Evolutionary conservation across 1,140 invertebrate genomes (phyloP), one percentile per base, ranked within the genome.

Genomic region (Nephila pilipes): DNA sequence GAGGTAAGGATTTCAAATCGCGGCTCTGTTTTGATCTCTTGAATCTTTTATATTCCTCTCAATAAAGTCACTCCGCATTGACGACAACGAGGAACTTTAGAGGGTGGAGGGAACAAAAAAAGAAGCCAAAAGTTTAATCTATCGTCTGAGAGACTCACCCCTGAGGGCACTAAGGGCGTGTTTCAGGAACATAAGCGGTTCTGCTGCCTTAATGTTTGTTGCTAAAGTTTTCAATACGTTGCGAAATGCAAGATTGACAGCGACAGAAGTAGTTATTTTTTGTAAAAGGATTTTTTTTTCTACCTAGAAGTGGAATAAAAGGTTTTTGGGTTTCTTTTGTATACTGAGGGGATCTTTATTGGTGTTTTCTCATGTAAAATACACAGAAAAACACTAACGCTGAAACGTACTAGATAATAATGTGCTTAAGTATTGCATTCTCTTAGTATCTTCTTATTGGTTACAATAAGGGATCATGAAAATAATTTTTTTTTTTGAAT

Each of bases 21-120:
- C 8, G 80, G 80, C 80, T 46, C 80, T 83, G 80, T 83, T 83
- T 83, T 83, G 80, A 83, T 83, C 80, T 83, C 80, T 83, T 55
- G 38, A 83, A 46, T 83, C 80, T 83, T 83, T 83, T 83, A 83
- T 83, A 83, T 25, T 83, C 80, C n/a, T 55, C 80, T 46, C 80
- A 83, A 83, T 83, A 83, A 83, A 83, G 80, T 83, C 80, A 83
- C 80, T 46, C 69, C 18, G 5, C 29, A 16, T 32, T 6, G 69
- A 75, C 29, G 32, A 75, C 69, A 75, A 46, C 25, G 25, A 36
- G 69, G 69, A 18, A 20, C 16, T 3, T 75, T 20, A 29, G 3
- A 32, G 69, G 69, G 16, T 36, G 18, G n/a, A 75, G 4, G 69
- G 29, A 20, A 6, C 25, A 36, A 75, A 75, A 69, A 75, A 18